Percentiles rank a stretch among this genome's conserved stretches.
Evolutionary conservation across 1,140 invertebrate genomes (phyloP).

Genomic region (Bombus fervidus): DNA sequence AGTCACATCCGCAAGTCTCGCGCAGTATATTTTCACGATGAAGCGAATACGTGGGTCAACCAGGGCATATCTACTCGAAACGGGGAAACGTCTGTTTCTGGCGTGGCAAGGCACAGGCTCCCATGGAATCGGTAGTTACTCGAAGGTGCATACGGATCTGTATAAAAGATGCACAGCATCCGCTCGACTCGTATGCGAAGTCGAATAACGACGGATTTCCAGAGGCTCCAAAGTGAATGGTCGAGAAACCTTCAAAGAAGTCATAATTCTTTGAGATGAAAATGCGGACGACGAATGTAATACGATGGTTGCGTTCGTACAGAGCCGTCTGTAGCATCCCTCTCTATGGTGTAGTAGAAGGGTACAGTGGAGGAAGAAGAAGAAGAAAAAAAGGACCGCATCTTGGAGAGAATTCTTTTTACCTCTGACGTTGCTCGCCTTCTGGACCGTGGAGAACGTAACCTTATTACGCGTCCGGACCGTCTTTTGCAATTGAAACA

Average conservation of each 20-base stretch:
- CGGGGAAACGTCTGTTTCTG: neutral
- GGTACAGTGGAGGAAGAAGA: neutral
- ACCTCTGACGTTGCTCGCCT: slow-evolving; percentile 17
- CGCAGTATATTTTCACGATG: neutral
- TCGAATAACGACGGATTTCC: slow-evolving; percentile 46
- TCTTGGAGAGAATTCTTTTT: slow-evolving; percentile 36
- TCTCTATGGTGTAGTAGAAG: too few relatives aligned
- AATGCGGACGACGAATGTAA: slow-evolving; percentile 45
- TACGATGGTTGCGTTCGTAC: slow-evolving; percentile 23
- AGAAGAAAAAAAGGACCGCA: neutral
- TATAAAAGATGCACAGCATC: slow-evolving; percentile 47
- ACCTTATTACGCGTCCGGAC: slow-evolving; percentile 23
- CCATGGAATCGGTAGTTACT: slow-evolving; percentile 36
- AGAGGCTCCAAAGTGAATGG: slow-evolving; percentile 44
- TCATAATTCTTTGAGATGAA: slow-evolving; percentile 58
- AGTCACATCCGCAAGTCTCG: neutral
- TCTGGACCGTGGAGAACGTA: slow-evolving; percentile 15
- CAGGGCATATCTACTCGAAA: neutral
- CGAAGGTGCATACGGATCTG: slow-evolving; percentile 13
- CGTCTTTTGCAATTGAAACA: slow-evolving; percentile 41
- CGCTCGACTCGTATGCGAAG: slow-evolving; percentile 23
- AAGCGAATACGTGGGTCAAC: slow-evolving; percentile 27
- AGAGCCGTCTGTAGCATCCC: neutral
- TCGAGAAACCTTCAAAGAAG: slow-evolving; percentile 42
- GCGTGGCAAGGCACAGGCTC: neutral